Base-by-base conservation (phyloP, 2,797 vertebrate species). In the Clangula hyemalis region DNA sequence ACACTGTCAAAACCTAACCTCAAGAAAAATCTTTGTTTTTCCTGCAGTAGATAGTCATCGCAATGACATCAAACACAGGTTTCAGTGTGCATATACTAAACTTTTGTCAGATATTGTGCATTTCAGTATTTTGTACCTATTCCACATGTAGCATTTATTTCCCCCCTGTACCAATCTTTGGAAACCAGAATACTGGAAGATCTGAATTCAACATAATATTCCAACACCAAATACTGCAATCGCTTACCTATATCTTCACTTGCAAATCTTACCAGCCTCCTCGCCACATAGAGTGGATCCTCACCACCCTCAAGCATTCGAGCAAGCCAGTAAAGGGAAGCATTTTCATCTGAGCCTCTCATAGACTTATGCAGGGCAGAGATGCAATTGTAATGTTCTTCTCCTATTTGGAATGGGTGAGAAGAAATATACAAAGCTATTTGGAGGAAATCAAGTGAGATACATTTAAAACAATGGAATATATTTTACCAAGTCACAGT, bases 241-340 rank as follows among this genome's bases (percentile, higher is more conserved):
- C 57, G 97, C 98, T 90, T 95, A 99, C 99, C 99, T 71, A 99
- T 98, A 85, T 99, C 99, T 97, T 99, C 99, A 38, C 99, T 99
- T 92, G 99, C 99, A 79, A 99, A 99, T 86, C 99, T 98, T 89
- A 99, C 98, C 82, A 99, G 98, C 75, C 99, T 98, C 89, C 99
- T 98, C 4, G 99, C 99, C 89, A 99, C 99, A 7, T 99, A 99
- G 32, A 99, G 98, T 0, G 99, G 99, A 89, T 99, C 98, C 95
- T 99, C 99, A 3, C 99, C 99, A 1, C 99, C 99, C 97, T 99
- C 99, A 39, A 99, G 98, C 99, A 99, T 99, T 90, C 99, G 98
- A 32, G 98, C 99, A 86, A 99, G 98, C 99, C 99, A 99, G 97
- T 99, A 99, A 81, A 99, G 98, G 60, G 99, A 98, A 28, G 99